Evolutionary conservation across 2,797 vertebrate genomes (phyloP).

Genomic region (Oreortyx pictus): DNA sequence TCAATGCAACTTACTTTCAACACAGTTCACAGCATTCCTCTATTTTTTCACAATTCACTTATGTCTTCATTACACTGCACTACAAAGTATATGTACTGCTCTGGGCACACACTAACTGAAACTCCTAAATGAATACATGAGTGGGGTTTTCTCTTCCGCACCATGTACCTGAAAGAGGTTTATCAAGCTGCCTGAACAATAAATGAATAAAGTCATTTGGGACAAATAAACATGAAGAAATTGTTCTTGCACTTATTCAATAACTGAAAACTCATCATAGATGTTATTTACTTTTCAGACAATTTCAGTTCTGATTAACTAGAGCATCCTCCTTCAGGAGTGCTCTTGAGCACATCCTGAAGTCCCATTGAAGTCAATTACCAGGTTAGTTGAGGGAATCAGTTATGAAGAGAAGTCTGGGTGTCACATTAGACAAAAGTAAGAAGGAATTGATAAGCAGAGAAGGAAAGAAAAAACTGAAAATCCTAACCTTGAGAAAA

Average conservation of each 20-base stretch:
- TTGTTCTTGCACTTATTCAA: neutral
- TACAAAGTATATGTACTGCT: neutral
- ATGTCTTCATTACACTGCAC: neutral
- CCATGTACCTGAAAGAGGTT: neutral
- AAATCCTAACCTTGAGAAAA: neutral
- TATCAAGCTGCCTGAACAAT: neutral
- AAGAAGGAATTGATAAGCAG: neutral
- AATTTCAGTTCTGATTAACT: constrained; percentile 37
- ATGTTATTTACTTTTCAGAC: constrained; percentile 41
- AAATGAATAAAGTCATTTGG: neutral
- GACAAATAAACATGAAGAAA: constrained; percentile 14
- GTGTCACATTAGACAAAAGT: neutral
- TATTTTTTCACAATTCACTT: neutral
- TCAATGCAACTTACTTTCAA: neutral
- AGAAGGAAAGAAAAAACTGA: neutral
- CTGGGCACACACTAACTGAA: neutral
- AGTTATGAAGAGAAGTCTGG: neutral
- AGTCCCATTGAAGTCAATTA: constrained; percentile 17
- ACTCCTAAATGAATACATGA: neutral
- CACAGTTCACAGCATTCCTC: neutral
- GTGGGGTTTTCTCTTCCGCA: neutral
- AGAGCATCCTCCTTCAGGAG: constrained; percentile 52
- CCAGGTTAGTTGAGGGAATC: constrained; percentile 20
- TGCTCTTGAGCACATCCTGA: constrained; percentile 6
- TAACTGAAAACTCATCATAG: constrained; percentile 35